A percentile compares a stretch with the other conserved stretches of the same genome.
Conservation (phyloP, 2,888 invertebrate species). For the Metallyticus violacea region DNA sequence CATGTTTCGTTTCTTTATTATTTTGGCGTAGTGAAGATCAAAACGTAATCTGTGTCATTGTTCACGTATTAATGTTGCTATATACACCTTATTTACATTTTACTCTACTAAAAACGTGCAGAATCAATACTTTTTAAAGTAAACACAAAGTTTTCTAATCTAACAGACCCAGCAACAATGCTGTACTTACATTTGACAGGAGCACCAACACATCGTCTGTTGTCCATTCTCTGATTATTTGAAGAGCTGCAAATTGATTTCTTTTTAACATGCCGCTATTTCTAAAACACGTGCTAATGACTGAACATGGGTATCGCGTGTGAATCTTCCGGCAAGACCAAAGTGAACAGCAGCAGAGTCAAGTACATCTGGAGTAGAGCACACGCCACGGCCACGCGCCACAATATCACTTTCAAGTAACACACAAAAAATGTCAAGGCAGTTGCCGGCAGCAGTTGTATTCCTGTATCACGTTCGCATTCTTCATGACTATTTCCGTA, state of each 20-base stretch:
- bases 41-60: too few species aligned
- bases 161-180: neutral
- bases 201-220: slow-evolving; percentile 41
- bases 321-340: neutral
- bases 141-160: too few species aligned
- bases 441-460: too few species aligned
- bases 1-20: too few species aligned
- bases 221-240: slow-evolving; percentile 43
- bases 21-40: too few species aligned
- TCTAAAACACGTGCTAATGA: neutral
- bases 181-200: slow-evolving; percentile 43
- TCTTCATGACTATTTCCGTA: neutral
- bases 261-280: neutral
- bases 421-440: neutral
- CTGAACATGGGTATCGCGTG: neutral
- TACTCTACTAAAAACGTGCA: too few species aligned
- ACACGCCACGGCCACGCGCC: neutral
- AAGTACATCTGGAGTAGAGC: neutral
- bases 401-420: neutral
- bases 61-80: too few species aligned
- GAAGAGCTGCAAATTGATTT: slow-evolving; percentile 32
- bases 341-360: neutral
- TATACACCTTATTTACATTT: too few species aligned
- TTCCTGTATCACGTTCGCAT: neutral
- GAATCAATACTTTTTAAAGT: too few species aligned